phyloP scores from a whole-genome alignment of 2,113 vertebrate genomes.

The Aegotheles bennettii region DNA sequence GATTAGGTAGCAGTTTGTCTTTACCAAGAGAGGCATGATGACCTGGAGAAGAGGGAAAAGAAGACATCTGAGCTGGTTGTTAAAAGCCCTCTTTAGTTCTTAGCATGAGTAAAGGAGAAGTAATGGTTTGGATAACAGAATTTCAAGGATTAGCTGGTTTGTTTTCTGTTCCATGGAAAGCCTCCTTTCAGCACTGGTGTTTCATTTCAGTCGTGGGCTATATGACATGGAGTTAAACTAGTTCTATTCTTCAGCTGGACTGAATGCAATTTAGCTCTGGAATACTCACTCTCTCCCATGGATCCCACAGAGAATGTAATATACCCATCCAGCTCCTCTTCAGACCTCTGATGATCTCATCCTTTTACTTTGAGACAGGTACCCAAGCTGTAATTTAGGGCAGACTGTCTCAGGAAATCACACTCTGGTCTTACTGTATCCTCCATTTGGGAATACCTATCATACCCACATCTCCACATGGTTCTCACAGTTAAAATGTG shows the following conservation, averaged over 20 bases:
- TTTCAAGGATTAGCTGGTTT: background rate
- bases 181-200: background rate
- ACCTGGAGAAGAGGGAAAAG: background rate
- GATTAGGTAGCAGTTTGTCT: background rate
- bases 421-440: background rate
- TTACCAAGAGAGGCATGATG: background rate
- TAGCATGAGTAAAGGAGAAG: background rate
- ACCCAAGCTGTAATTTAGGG: background rate
- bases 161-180: background rate
- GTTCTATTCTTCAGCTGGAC: background rate
- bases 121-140: background rate
- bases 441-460: background rate
- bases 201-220: background rate
- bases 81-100: background rate
- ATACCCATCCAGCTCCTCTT: background rate
- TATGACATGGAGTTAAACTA: background rate
- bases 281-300: background rate
- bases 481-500: background rate
- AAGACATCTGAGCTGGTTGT: background rate
- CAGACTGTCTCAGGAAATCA: background rate
- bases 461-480: background rate
- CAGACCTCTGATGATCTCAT: background rate
- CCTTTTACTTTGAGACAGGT: background rate
- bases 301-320: background rate
- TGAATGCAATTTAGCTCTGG: background rate